Conservation (phyloP, 2,797 vertebrate genomes). For the Manis pentadactyla region DNA sequence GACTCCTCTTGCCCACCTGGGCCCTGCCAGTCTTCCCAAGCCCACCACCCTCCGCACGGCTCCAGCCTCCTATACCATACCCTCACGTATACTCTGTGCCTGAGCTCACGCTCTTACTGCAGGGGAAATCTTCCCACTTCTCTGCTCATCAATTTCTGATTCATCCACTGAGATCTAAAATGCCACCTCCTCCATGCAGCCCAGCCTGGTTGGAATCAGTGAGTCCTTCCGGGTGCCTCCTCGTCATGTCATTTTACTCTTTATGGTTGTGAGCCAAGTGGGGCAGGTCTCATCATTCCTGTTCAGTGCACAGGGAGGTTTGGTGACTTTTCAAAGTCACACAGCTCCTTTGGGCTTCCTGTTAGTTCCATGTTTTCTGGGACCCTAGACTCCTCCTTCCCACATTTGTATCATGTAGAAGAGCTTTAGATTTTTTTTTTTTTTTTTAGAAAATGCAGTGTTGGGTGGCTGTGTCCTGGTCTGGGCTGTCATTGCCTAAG, state of each 20-base stretch:
- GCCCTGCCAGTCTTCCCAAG: rapidly evolving
- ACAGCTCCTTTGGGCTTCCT: not conserved
- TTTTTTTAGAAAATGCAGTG: not conserved
- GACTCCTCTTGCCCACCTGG: not conserved
- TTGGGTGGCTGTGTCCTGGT: not conserved
- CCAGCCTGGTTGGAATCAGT: not conserved
- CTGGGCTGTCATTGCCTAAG: not conserved
- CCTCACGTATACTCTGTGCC: rapidly evolving
- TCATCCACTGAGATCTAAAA: not conserved
- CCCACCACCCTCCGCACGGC: rapidly evolving
- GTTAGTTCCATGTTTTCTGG: not conserved
- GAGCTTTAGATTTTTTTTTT: not conserved
- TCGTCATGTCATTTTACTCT: not conserved
- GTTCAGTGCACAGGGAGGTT: not conserved
- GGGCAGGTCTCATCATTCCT: not conserved
- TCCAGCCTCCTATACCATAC: not conserved
- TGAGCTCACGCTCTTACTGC: rapidly evolving
- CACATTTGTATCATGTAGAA: not conserved
- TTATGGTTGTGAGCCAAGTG: not conserved
- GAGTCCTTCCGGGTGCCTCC: not conserved
- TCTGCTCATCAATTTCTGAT: not conserved
- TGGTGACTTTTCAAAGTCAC: no score
- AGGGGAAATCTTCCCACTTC: not conserved
- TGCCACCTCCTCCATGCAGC: not conserved
- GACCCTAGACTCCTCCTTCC: not conserved